Conservation (phyloP, 37 sponge, comb jelly and placozoan species). For the Chondrilla cf. caribensis region DNA sequence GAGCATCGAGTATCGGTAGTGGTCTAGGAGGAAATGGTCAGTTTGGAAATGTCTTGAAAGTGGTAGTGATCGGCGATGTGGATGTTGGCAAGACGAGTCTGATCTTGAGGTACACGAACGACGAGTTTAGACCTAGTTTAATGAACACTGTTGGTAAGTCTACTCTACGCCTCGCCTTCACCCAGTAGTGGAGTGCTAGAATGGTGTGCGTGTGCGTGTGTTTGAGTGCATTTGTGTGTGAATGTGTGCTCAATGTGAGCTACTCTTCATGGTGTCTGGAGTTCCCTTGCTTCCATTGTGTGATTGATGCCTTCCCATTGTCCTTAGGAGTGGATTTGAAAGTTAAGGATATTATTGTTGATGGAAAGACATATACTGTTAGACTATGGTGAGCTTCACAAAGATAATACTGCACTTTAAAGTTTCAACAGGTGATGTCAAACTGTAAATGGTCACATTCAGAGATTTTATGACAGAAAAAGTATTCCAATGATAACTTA, state of each 20-base stretch:
- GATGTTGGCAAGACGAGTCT: constrained; percentile 75
- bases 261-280: background rate
- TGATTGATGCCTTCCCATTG: background rate
- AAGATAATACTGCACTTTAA: no score
- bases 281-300: no score
- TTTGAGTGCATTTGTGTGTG: constrained; percentile 13
- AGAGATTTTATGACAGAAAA: no score
- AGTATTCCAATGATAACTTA: no score
- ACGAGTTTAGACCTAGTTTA: constrained; percentile 56
- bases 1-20: no score
- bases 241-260: background rate
- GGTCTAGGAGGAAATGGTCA: background rate
- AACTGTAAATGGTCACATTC: no score
- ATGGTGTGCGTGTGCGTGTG: constrained; percentile 4
- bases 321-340: constrained; percentile 73
- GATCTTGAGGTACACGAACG: constrained; percentile 59
- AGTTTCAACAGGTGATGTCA: no score
- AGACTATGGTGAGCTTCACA: constrained; percentile 55
- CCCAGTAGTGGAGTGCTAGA: background rate
- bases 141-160: constrained; percentile 69
- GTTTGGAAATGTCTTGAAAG: constrained; percentile 58
- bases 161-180: no score
- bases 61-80: constrained; percentile 64
- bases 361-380: constrained; percentile 34
- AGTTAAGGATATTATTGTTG: constrained; percentile 28